phyloP scores from a whole-genome alignment of 2,113 vertebrate genomes.

The Stigmatopora nigra region DNA sequence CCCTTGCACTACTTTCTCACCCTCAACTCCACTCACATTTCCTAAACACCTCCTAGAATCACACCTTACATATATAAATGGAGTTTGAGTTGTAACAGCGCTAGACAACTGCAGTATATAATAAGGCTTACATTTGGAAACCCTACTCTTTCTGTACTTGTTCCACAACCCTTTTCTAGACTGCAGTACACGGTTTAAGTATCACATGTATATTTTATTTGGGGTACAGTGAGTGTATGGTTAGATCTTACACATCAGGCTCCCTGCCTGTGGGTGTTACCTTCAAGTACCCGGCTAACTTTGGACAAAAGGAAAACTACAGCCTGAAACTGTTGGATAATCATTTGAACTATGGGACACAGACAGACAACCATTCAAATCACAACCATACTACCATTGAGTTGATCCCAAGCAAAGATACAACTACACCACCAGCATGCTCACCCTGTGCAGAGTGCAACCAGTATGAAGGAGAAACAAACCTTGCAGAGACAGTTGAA shows the following conservation, averaged over 20 bases:
- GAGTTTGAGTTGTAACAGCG: not conserved
- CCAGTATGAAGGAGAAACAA: conserved; percentile 54
- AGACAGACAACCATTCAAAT: too few species aligned
- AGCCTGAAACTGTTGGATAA: too few species aligned
- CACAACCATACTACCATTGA: too few species aligned
- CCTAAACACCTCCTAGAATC: not conserved
- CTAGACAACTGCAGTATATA: not conserved
- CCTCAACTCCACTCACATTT: not conserved
- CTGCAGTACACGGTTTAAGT: not conserved
- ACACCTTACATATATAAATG: not conserved
- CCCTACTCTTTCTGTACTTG: not conserved
- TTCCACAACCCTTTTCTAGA: conserved; percentile 12
- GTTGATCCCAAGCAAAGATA: too few species aligned
- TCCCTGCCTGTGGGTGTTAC: too few species aligned
- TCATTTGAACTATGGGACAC: too few species aligned
- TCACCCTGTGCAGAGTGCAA: conserved; percentile 40
- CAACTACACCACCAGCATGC: too few species aligned
- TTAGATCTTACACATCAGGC: too few species aligned
- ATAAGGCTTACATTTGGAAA: not conserved
- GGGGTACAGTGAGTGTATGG: too few species aligned
- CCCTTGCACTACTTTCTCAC: not conserved
- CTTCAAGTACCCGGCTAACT: too few species aligned
- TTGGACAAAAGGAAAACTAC: too few species aligned
- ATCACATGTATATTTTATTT: too few species aligned
- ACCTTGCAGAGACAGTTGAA: conserved; percentile 58